These are phyloP conservation scores for Arvicanthis niloticus DNA, from an alignment of 2,113 vertebrate genomes.

Conservation along the genomic window DNA sequence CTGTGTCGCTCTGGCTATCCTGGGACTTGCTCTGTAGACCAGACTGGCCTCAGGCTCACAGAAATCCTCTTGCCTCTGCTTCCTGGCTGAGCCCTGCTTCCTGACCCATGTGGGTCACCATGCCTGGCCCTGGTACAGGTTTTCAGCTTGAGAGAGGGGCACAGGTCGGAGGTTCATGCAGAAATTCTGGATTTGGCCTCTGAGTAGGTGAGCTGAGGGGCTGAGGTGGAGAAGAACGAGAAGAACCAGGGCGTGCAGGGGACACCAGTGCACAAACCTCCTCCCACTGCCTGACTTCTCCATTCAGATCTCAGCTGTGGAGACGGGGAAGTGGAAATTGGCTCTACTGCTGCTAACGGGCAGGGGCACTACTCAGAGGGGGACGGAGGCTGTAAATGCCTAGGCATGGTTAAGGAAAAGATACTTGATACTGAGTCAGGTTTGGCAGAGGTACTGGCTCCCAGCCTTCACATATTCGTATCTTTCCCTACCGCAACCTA, in stretches of 20 bases:
- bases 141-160: neutral
- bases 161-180: neutral
- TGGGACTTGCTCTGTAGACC: neutral
- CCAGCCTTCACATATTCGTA: rapidly evolving
- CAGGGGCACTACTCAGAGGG: neutral
- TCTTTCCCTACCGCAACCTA: neutral
- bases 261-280: neutral
- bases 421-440: neutral
- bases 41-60: neutral
- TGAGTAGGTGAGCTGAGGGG: neutral
- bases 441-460: neutral
- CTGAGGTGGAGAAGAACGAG: too few relatives aligned
- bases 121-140: neutral
- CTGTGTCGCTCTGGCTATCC: neutral
- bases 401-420: rapidly evolving
- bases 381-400: too few relatives aligned
- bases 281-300: neutral
- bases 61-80: neutral
- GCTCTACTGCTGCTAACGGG: neutral
- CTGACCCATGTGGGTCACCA: neutral
- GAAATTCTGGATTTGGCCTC: neutral
- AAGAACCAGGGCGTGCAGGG: rapidly evolving
- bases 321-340: rapidly evolving
- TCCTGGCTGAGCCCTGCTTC: neutral
- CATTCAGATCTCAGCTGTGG: neutral